Evolutionary conservation across 2,797 vertebrate genomes (phyloP).

Genomic region (Accipiter superciliosus): DNA sequence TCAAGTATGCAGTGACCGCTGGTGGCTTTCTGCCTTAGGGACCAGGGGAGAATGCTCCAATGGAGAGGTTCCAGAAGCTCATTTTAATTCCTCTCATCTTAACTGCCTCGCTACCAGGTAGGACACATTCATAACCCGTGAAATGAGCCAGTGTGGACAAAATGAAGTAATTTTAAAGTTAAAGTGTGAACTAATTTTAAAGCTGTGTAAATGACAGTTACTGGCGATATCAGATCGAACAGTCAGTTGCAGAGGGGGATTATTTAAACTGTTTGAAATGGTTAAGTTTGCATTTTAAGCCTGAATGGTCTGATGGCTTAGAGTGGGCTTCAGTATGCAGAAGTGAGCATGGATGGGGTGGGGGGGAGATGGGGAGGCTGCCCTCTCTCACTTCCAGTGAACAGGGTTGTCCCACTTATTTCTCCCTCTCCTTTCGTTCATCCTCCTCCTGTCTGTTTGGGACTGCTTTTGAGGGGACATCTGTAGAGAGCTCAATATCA

Average conservation of each 20-base stretch:
- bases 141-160: neutral
- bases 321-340: neutral
- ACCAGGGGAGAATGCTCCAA: constrained; percentile 54
- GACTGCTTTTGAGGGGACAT: neutral
- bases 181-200: neutral
- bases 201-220: neutral
- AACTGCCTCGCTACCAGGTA: constrained; percentile 50
- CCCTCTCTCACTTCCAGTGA: neutral
- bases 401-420: neutral
- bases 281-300: neutral
- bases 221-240: neutral
- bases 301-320: neutral
- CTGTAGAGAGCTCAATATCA: neutral
- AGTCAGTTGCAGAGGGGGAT: neutral
- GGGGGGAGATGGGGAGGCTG: neutral
- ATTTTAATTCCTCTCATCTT: constrained; percentile 26
- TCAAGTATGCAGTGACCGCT: neutral
- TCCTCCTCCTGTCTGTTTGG: neutral
- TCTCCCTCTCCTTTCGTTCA: neutral
- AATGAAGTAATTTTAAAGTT: neutral
- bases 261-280: neutral
- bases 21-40: constrained; percentile 16
- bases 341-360: neutral
- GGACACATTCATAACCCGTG: neutral
- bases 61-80: constrained; percentile 41